These are phyloP conservation scores for Paragorgia papillata DNA, from an alignment of 92 coral and sea anemone genomes.

Conservation along the genomic window DNA sequence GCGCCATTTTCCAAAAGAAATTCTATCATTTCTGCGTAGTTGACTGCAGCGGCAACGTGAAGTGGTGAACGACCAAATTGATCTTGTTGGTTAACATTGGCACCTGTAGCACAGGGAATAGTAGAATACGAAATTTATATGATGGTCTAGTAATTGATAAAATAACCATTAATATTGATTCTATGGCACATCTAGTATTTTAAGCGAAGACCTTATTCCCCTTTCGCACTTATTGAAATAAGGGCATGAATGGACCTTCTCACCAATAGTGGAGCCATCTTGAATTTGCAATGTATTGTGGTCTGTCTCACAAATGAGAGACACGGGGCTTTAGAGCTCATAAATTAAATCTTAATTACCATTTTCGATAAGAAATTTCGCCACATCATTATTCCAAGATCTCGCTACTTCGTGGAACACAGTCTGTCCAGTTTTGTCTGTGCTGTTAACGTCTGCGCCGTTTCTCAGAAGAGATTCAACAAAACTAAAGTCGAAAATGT, in stretches of 20 bases:
- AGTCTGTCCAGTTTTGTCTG: slow-evolving; percentile 88
- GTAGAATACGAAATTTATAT: neutral
- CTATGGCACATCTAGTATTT: no score
- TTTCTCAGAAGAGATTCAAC: slow-evolving; percentile 75
- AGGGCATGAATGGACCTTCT: no score
- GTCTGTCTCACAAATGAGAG: no score
- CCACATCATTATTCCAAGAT: slow-evolving; percentile 88
- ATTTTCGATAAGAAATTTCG: slow-evolving; percentile 72
- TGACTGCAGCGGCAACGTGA: slow-evolving; percentile 94
- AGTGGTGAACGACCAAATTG: slow-evolving; percentile 89
- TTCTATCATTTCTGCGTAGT: slow-evolving; percentile 91
- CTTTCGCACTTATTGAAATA: no score
- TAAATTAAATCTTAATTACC: slow-evolving; percentile 72
- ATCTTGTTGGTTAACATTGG: slow-evolving; percentile 77
- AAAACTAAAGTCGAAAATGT: slow-evolving; percentile 80
- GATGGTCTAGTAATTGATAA: neutral
- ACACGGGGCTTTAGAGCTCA: no score
- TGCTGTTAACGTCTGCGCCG: slow-evolving; percentile 76
- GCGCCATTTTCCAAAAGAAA: slow-evolving; percentile 85
- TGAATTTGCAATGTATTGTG: no score
- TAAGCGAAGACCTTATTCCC: no score
- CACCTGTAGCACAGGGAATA: slow-evolving; percentile 55
- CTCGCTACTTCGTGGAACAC: slow-evolving; percentile 89
- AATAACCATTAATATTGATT: no score
- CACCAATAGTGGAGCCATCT: no score